These are phyloP conservation scores for Cryptocephalus primarius DNA, from an alignment of 2,888 invertebrate species.

Conservation along the genomic window DNA sequence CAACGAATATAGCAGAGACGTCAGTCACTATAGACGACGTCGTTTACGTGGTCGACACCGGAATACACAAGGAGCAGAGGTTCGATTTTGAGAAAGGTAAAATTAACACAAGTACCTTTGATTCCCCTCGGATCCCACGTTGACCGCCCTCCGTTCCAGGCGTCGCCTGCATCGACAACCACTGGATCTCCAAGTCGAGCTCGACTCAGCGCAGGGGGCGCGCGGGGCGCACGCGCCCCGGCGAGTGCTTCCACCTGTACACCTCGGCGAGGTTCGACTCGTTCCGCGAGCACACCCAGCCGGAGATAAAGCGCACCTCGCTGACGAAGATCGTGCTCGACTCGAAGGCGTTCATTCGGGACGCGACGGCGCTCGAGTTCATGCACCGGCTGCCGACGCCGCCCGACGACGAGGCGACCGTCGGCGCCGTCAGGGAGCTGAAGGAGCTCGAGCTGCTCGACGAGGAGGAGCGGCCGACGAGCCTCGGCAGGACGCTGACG, in stretches of 20 bases:
- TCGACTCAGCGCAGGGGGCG: conserved; percentile 54
- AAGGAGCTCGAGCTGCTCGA: conserved; percentile 47
- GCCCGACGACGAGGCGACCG: conserved; percentile 42
- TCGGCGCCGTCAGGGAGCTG: conserved; percentile 49
- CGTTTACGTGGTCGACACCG: conserved; percentile 55
- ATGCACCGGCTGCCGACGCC: conserved; percentile 51
- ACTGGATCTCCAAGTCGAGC: conserved; percentile 53
- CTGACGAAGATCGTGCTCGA: conserved; percentile 45
- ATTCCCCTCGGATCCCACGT: too few relatives aligned
- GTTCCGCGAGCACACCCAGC: conserved; percentile 43
- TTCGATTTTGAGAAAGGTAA: conserved; percentile 42
- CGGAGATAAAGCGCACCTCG: conserved; percentile 51
- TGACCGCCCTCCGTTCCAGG: conserved; percentile 15
- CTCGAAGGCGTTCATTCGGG: conserved; percentile 49
- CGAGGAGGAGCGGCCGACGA: conserved; percentile 49
- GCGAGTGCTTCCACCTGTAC: conserved; percentile 48
- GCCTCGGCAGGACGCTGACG: conserved; percentile 43
- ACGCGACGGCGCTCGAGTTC: conserved; percentile 47
- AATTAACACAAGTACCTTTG: too few relatives aligned
- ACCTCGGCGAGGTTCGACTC: conserved; percentile 40
- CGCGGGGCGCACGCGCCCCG: conserved; percentile 55
- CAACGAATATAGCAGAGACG: conserved; percentile 63
- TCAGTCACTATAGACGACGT: conserved; percentile 65
- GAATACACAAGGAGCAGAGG: conserved; percentile 47
- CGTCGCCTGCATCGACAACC: conserved; percentile 41